phyloP scores from a whole-genome alignment of 2,888 invertebrate species.

The Crossocerus cetratus region DNA sequence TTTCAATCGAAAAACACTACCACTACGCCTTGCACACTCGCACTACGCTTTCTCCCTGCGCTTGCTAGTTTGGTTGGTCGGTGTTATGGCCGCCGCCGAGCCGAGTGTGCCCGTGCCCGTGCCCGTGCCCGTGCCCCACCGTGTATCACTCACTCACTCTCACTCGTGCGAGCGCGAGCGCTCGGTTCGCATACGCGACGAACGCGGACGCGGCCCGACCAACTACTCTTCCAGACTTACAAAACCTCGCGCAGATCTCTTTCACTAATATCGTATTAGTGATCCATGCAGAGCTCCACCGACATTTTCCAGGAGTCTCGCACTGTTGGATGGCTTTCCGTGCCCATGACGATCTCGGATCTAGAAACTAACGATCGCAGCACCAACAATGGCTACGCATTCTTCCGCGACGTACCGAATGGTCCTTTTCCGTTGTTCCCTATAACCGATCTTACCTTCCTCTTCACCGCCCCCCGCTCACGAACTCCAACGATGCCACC shows the following conservation, averaged over 20 bases:
- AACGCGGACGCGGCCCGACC: constrained; percentile 57
- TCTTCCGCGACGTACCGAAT: constrained; percentile 73
- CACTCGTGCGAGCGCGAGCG: constrained; percentile 64
- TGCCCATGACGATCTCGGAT: constrained; percentile 78
- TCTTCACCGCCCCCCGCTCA: constrained; percentile 27
- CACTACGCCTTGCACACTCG: constrained; percentile 73
- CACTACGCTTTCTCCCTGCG: constrained; percentile 72
- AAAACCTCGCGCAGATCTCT: constrained; percentile 42
- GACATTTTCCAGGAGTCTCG: constrained; percentile 76
- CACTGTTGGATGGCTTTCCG: constrained; percentile 77
- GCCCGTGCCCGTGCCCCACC: constrained; percentile 64
- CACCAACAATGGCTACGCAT: constrained; percentile 78
- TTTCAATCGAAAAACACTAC: constrained; percentile 71
- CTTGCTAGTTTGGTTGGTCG: constrained; percentile 70
- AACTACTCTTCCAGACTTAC: constrained; percentile 51
- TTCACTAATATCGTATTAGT: constrained; percentile 71
- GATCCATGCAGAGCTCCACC: constrained; percentile 76
- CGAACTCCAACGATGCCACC: constrained; percentile 31
- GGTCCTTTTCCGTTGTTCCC: constrained; percentile 72
- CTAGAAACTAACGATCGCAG: constrained; percentile 75
- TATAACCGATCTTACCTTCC: constrained; percentile 36
- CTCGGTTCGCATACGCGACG: constrained; percentile 63
- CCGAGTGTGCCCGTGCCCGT: constrained; percentile 53
- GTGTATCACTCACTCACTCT: constrained; percentile 69
- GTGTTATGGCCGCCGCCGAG: constrained; percentile 72